Base-by-base conservation (phyloP, 1,140 invertebrate genomes). In the Antheraea mylitta region DNA sequence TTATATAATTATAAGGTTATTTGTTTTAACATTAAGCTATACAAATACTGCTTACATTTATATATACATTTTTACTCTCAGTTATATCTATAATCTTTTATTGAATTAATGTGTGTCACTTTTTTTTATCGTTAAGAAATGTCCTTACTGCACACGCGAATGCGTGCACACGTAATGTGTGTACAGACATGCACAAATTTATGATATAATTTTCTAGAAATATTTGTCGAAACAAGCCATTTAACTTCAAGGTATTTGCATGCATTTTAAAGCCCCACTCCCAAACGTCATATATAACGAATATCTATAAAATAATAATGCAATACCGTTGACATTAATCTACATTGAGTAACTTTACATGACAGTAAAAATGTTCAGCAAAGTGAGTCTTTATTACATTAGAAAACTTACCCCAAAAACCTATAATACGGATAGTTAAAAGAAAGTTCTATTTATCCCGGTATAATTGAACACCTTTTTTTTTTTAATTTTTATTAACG, bases 231-330 rank as follows among this genome's bases (percentile, higher is more conserved):
- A 81, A 78, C 84, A 79, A 73, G 16, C 5, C 45, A 79, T 77
- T 81, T 80, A 79, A 71, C 85, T 81, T 87, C 86, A 88, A 87
- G 81, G 82, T 78, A 78, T 68, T 37, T 64, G 67, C 78, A 66
- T 72, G 67, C 85, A 89, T 87, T 85, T 87, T 85, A 83, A 77
- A 74, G 73, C 82, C 79, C 81, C 82, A 79, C 79, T 74, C 38
- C 74, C 48, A 37, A 7, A 48, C 45, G 72, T 66, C 59, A 67
- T 71, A 66, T 64, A 30, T 64, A 58, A 66, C 67, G 77, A 76
- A 9, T n/a, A 53, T 83, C 77, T 90, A 90, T 90, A 90, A 84
- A 90, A 88, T 82, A 84, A 86, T 80, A 81, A 69, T 48, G 66
- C 76, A 66, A 77, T 72, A 72, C 76, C 36, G 67, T 80, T 83